Base-by-base conservation (phyloP, 2,888 invertebrate genomes). In the Netelia virgata region DNA sequence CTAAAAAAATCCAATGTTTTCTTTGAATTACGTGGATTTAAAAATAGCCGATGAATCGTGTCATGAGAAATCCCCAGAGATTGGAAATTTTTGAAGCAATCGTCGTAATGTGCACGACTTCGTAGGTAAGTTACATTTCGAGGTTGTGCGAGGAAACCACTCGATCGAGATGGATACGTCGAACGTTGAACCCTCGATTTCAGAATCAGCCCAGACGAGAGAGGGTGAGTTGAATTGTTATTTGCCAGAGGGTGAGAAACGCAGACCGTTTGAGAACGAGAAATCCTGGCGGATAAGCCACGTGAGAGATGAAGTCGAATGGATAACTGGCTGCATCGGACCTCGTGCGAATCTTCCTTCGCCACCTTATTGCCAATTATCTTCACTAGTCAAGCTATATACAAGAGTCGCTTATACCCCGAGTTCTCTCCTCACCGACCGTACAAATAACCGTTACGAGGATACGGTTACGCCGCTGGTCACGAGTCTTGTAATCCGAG, bases 311-410 rank as follows among this genome's bases (percentile, higher is more conserved):
- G 73, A 55, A 53, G 53, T 43, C 53, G 64, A 68, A 11, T 18
- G 77, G 43, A 43, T 70, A 53, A 73, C 28, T 36, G 66, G 16
- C 68, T 59, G 77, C 66, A 23, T 68, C 68, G 66, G 61, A 69
- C 73, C 61, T 53, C 69, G 53, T 73, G 68, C 61, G 50, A 78
- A 73, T 64, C 68, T 72, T 77, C 53, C 61, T 36, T 73, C 23
- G 14, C 69, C 74, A 81, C 63, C 83, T 88, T 88, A 88, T 87
- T 82, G 88, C 70, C 86, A 88, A 88, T 90, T 86, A 83, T 75
- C 66, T 63, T 78, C 61, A 53, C 77, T 72, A 61, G 53, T 59
- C 47, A 47, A 69, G 68, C 68, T 28, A 69, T 69, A 69, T 69
- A 10, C 16, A 23, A 5, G 3, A 1, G 3, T 28, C 6, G 59